phyloP scores from a whole-genome alignment of 2,113 vertebrate genomes.

The Bos taurus region ARS-UCD2.0 NC_037357.1:44686501-44687000 shows the following conservation, averaged over 20 bases:
- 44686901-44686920: background rate
- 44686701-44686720: background rate
- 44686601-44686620: background rate
- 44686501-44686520: background rate
- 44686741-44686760: background rate
- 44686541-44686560: slow-evolving; percentile 54
- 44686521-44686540: background rate
- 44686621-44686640: slow-evolving; percentile 29
- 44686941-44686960: background rate
- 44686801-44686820: background rate
- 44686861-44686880: background rate
- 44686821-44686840: background rate
- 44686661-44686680: background rate
- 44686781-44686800: background rate
- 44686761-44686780: slow-evolving; percentile 2
- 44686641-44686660: slow-evolving; percentile 15
- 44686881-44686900: background rate
- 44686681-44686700: background rate
- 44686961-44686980: background rate
- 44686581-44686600: background rate
- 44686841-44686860: slow-evolving; percentile 1
- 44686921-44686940: background rate
- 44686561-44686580: background rate
- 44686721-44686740: background rate
- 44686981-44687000: background rate